A percentile compares a stretch with the other conserved stretches of the same genome.
Evolutionary conservation across 1,140 invertebrate genomes (phyloP).

Genomic region (Piezodorus guildinii): DNA sequence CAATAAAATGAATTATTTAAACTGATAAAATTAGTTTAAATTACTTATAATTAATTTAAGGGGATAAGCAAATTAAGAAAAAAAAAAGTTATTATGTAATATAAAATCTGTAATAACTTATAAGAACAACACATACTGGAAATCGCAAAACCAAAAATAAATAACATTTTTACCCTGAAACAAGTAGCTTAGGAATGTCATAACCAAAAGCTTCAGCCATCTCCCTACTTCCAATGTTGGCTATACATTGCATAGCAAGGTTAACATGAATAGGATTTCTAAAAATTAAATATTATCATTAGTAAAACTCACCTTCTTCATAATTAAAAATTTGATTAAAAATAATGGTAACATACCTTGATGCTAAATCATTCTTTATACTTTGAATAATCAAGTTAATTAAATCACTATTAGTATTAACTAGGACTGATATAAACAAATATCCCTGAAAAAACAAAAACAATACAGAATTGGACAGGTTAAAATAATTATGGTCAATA

Average conservation of each 20-base stretch:
- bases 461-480: too few species aligned
- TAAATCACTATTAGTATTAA: constrained; percentile 97
- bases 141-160: constrained; percentile 27
- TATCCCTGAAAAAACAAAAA: constrained; percentile 65
- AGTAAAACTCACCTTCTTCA: neutral
- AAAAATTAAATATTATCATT: constrained; percentile 22
- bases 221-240: constrained; percentile 98
- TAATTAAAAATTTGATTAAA: neutral
- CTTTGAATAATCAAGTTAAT: constrained; percentile 99
- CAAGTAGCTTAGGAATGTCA: constrained; percentile 95
- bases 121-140: too few species aligned
- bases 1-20: too few species aligned
- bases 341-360: constrained; percentile 35
- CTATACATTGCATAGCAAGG: constrained; percentile 98
- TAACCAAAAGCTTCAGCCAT: constrained; percentile 98
- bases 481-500: neutral
- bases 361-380: constrained; percentile 97
- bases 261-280: constrained; percentile 98
- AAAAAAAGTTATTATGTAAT: too few species aligned
- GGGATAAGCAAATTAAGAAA: too few species aligned
- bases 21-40: too few species aligned
- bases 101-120: too few species aligned
- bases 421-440: constrained; percentile 97
- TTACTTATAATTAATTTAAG: too few species aligned
- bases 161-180: constrained; percentile 66